Base-by-base conservation (phyloP, 2,113 vertebrate species). In the Sisor rabdophorus region DNA sequence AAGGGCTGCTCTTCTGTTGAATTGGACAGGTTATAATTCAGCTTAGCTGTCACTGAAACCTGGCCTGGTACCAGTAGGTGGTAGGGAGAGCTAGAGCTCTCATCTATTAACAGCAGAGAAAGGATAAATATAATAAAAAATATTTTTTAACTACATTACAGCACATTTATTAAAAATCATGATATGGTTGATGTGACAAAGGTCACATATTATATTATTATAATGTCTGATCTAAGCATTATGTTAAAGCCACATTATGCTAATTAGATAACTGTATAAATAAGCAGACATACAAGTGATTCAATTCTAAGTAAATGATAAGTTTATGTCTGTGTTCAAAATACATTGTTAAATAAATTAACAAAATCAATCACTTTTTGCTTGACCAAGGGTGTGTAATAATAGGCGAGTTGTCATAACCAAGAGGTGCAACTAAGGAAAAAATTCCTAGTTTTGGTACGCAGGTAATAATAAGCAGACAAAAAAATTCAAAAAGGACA, bases 1-100 rank as follows among this genome's bases (percentile, higher is more conserved):
- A 95, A 94, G 85, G 95, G 92, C 79, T 93, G 94, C 79, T 98
- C 96, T 40, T 98, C 97, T 0, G 94, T 96, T 67, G 97, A 99
- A 9, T 95, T 99, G 71, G 96, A 98, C 69, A 95, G 95, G 86
- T 99, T 96, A 86, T 99, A 96, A 48, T 87, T 95, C 84, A 95
- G 89, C 89, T 92, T 96, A 85, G 92, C 75, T 75, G 94, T 91
- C 4, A 91, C 90, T 82, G 87, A 89, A 36, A 91, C 90, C 65
- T 90, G 88, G 78, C 84, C 74, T 0, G 90, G 91, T 30, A 93
- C 71, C 0, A 90, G 91, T 47, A 92, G 92, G 89, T 95, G 94
- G 92, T 95, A 97, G 54, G 92, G 92, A 81, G 93, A 90, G 79
- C 91, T 93, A 81, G 95, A 93, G 89, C 90, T 95, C 87, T 98